Conservation (phyloP, 2,888 invertebrate genomes). For the Endotricha flammealis region DNA sequence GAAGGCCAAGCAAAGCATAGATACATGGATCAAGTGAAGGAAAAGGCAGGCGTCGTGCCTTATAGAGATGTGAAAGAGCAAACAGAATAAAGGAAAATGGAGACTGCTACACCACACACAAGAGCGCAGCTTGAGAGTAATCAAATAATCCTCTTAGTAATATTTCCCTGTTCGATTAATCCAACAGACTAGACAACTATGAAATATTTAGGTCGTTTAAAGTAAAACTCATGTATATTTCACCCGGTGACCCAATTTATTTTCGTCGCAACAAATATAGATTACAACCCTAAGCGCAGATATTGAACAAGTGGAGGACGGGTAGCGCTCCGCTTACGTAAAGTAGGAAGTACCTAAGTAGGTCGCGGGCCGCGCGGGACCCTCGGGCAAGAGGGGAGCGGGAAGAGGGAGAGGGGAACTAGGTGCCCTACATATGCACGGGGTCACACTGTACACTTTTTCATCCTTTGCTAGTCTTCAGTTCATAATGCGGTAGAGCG, state of each 20-base stretch:
- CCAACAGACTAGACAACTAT: too few relatives aligned
- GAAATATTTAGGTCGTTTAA: not conserved
- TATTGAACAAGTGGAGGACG: not conserved
- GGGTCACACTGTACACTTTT: not conserved
- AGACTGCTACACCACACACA: too few relatives aligned
- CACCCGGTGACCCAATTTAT: not conserved
- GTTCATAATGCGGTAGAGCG: not conserved
- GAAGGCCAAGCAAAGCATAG: too few relatives aligned
- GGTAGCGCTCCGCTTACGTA: constrained; percentile 3
- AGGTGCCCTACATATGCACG: constrained; percentile 6
- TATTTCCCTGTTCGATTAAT: too few relatives aligned
- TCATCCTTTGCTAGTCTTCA: not conserved
- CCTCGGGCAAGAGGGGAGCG: not conserved
- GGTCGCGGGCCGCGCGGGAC: not conserved
- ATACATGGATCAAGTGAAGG: too few relatives aligned
- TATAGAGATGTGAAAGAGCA: too few relatives aligned
- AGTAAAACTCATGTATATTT: not conserved
- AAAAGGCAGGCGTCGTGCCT: too few relatives aligned
- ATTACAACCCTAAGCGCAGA: not conserved
- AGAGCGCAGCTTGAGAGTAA: too few relatives aligned
- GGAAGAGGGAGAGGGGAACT: not conserved
- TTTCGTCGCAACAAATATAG: not conserved
- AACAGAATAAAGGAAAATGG: too few relatives aligned
- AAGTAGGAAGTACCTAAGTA: constrained; percentile 1
- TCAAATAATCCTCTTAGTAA: too few relatives aligned